A percentile compares a stretch with the other conserved stretches of the same genome.
Conservation (phyloP, 2,797 vertebrate species). For the Sciurus vulgaris region DNA sequence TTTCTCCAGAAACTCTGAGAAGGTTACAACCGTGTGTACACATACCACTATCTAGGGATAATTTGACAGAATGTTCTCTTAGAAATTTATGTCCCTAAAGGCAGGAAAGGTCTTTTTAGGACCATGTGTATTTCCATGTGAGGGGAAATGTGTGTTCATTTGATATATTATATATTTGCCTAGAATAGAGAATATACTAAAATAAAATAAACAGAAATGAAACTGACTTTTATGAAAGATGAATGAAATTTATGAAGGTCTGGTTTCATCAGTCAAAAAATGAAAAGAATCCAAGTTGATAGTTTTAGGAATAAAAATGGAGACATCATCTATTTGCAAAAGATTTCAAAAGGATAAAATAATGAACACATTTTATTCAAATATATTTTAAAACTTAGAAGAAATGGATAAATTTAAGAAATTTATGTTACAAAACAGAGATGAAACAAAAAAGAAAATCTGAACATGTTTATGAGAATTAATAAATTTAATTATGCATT, state of each 20-base stretch:
- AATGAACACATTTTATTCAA: background rate
- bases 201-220: background rate
- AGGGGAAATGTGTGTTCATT: background rate
- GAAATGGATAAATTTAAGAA: background rate
- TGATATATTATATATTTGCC: background rate
- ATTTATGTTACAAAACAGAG: background rate
- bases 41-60: background rate
- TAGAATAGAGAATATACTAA: background rate
- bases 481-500: background rate
- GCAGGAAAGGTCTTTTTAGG: background rate
- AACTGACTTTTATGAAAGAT: background rate
- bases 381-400: background rate
- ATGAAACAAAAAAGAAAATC: background rate
- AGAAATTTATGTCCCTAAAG: background rate
- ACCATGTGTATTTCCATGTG: background rate
- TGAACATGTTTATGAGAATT: background rate
- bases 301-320: background rate
- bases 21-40: background rate
- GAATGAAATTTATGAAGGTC: background rate
- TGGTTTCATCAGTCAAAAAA: background rate
- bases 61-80: background rate
- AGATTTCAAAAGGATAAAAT: background rate
- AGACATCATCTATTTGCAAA: background rate
- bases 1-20: background rate
- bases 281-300: background rate